Conservation (phyloP, 1,140 invertebrate genomes). For the Monochamus saltuarius region DNA sequence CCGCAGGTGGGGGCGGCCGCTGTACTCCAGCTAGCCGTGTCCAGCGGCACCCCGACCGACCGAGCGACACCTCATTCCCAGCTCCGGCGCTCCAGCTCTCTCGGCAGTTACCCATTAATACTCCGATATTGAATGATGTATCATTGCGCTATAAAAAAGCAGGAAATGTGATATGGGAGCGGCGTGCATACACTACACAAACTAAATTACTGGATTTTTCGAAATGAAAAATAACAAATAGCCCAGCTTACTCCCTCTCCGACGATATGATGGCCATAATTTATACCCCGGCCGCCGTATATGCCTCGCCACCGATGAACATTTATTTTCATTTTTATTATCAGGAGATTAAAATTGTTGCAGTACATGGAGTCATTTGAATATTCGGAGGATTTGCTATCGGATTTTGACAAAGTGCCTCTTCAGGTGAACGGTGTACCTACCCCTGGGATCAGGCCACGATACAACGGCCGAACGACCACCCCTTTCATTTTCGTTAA, state of each 20-base stretch:
- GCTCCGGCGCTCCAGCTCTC: constrained; percentile 7
- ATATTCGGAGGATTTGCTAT: constrained; percentile 47
- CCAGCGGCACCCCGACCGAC: constrained; percentile 3
- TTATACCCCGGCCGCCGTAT: constrained; percentile 41
- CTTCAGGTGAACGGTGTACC: too few species aligned
- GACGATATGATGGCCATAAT: constrained; percentile 51
- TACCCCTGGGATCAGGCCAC: too few species aligned
- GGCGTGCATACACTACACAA: constrained; percentile 48
- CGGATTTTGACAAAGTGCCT: constrained; percentile 27
- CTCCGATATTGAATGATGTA: constrained; percentile 54
- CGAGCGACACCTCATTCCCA: constrained; percentile 15
- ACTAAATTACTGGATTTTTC: constrained; percentile 53
- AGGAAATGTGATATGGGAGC: constrained; percentile 52
- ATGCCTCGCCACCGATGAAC: constrained; percentile 44
- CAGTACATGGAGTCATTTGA: constrained; percentile 49
- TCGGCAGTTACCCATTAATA: constrained; percentile 48
- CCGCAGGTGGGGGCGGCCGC: too few species aligned
- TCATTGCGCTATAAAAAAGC: constrained; percentile 53
- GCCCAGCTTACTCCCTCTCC: constrained; percentile 46
- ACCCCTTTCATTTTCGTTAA: too few species aligned
- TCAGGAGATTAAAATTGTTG: constrained; percentile 53
- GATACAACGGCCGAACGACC: too few species aligned
- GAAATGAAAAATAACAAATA: constrained; percentile 55
- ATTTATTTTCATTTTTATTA: constrained; percentile 54
- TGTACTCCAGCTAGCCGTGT: too few species aligned